Evolutionary conservation across 2,888 invertebrate species (phyloP), one percentile per base, ranked within the genome.

Genomic region (Hoplodrina blanda): DNA sequence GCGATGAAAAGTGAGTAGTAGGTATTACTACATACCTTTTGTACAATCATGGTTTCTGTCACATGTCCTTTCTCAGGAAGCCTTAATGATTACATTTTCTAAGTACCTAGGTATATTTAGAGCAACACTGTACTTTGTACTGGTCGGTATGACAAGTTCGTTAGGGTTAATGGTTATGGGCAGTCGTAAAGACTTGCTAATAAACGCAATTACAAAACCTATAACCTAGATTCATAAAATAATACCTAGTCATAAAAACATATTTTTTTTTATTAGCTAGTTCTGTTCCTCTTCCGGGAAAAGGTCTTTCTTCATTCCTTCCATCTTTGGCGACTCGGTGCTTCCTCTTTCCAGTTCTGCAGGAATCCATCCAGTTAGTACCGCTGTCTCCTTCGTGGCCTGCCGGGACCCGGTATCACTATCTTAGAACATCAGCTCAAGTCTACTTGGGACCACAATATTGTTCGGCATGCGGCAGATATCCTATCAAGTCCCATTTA

Each of bases 1-100:
- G 3, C n/a, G 2, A 68, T 73, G 19, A 63, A 68, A 46, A 46
- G 83, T 83, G 49, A 71, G 80, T 72, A 13, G n/a, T 33, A 33
- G 33, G 2, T 20, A n/a, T 41, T 41, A 41, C 13, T 13, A 13
- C 13, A 11, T n/a, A 1, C n/a, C 30, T 7, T 33, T 50, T 8
- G 33, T 33, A 33, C n/a, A n/a, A 8, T 53, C 30, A 67, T 49
- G 2, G 17, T 56, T 7, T 55, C 30, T 13, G 8, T 6, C 20
- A 11, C 20, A 59, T 70, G 41, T 59, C 30, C 20, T 4, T 33
- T 50, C 49, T 13, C 5, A 59, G 30, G 15, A 46, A 69, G 33
- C 19, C 55, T 37, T n/a, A 41, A 41, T 41, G 8, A 41, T 41
- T 4, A 41, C 13, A 41, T 41, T 37, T 37, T 37, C 37, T 37